Conservation (phyloP, 2,888 invertebrate species). For the Erebia aethiops region DNA sequence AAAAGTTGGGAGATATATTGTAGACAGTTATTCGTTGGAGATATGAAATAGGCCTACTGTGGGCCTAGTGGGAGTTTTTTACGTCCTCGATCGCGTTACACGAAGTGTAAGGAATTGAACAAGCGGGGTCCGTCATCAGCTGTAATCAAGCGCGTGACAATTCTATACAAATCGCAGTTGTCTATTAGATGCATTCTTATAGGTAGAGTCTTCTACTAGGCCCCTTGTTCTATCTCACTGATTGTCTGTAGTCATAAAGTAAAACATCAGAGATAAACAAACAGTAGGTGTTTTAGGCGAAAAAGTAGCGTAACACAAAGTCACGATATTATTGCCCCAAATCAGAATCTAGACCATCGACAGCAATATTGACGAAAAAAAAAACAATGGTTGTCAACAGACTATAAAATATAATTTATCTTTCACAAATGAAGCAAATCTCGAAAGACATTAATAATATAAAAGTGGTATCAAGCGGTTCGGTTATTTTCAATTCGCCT, state of each 20-base stretch:
- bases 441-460: constrained; percentile 37
- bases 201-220: too few species aligned
- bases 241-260: neutral
- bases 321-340: constrained; percentile 1
- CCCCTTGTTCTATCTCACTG: too few species aligned
- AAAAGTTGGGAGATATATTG: too few species aligned
- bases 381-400: constrained; percentile 16
- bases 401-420: constrained; percentile 22
- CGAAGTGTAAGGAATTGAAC: too few species aligned
- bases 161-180: too few species aligned
- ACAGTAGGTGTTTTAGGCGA: neutral
- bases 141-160: too few species aligned
- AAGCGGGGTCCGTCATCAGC: too few species aligned
- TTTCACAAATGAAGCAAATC: constrained; percentile 21
- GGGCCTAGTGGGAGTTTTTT: too few species aligned
- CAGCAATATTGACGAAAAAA: constrained; percentile 2
- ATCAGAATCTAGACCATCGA: constrained; percentile 10
- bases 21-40: too few species aligned
- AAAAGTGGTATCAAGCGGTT: constrained; percentile 36
- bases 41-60: too few species aligned
- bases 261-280: neutral
- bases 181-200: too few species aligned
- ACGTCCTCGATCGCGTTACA: too few species aligned
- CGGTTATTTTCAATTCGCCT: constrained; percentile 48
- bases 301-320: neutral